Evolutionary conservation across 2,113 vertebrate species (phyloP).

Genomic region (Salminus brasiliensis): DNA sequence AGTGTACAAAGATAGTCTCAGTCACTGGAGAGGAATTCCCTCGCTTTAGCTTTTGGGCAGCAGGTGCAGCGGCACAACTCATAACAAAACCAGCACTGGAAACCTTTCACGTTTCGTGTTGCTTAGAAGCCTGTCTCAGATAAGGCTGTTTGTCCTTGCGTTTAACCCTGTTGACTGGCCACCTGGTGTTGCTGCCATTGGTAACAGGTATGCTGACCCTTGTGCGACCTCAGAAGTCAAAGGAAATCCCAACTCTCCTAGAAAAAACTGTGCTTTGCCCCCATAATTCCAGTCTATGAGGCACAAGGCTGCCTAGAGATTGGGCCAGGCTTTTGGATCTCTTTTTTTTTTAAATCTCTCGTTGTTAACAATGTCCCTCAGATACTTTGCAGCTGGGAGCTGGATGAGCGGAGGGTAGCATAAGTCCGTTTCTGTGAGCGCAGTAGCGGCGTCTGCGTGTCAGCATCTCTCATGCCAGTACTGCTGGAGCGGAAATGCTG

Average conservation of each 20-base stretch:
- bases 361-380: not conserved
- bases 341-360: too few relatives aligned
- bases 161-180: conserved; percentile 5
- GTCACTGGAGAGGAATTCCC: not conserved
- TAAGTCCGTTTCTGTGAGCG: conserved; percentile 80
- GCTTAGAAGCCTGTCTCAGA: not conserved
- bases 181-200: not conserved
- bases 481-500: conserved; percentile 71
- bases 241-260: not conserved
- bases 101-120: not conserved
- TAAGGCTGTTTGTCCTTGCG: not conserved
- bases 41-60: not conserved
- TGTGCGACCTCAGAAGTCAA: conserved; percentile 1
- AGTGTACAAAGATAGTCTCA: not conserved
- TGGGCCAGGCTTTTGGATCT: not conserved
- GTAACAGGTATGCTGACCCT: not conserved
- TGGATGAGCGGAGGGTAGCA: conserved; percentile 52
- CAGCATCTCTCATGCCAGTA: conserved; percentile 68
- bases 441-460: conserved; percentile 91
- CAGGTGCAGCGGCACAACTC: conserved; percentile 30
- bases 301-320: not conserved
- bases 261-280: not conserved
- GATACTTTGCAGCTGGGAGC: conserved; percentile 15
- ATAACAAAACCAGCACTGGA: conserved; percentile 31
- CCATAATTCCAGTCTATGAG: not conserved